Base-by-base conservation (phyloP, 1,140 invertebrate genomes). In the Atta colombica region DNA sequence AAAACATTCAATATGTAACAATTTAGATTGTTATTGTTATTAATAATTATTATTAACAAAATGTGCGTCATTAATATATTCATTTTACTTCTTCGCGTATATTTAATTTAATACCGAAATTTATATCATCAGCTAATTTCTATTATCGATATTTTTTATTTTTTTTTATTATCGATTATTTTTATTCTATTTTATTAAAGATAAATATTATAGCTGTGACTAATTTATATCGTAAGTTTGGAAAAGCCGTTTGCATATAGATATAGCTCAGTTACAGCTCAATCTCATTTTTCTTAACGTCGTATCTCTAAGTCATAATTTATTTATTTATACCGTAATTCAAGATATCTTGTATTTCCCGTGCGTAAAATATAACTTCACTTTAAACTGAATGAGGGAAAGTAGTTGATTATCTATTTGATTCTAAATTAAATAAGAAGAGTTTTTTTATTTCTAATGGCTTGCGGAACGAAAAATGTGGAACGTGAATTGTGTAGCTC, bases 301-400 rank as follows among this genome's bases (percentile, higher is more conserved):
- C 35, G 0, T 39, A 39, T 39, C 35, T 39, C 35, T 39, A n/a
- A 18, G 1, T 53, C 16, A 21, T 31, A 31, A 72, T 72, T 72
- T 2, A 72, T 58, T 75, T 69, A 14, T 45, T 69, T 74, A 55
- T 28, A n/a, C 1, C 18, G 35, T 55, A 75, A 75, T 75, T 75
- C 14, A 61, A 61, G 7, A 39, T 77, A 14, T 4, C 14, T 60
- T 8, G 10, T 25, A 77, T 45, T 21, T 35, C 14, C 8, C 8
- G 25, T 4, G 10, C 8, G 0, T 77, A 61, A 77, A 61, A 77
- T 61, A 77, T 61, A 77, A 25, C n/a, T 25, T 21, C 3, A 3
- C n/a, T 75, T 60, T 6, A 21, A 35, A 60, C 35, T 60, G n/a
- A 75, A 60, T 39, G 53, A 25, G 2, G 10, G 14, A 72, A 39